Conservation (phyloP, 2,797 vertebrate species). For the Rhabdomys pumilio region DNA sequence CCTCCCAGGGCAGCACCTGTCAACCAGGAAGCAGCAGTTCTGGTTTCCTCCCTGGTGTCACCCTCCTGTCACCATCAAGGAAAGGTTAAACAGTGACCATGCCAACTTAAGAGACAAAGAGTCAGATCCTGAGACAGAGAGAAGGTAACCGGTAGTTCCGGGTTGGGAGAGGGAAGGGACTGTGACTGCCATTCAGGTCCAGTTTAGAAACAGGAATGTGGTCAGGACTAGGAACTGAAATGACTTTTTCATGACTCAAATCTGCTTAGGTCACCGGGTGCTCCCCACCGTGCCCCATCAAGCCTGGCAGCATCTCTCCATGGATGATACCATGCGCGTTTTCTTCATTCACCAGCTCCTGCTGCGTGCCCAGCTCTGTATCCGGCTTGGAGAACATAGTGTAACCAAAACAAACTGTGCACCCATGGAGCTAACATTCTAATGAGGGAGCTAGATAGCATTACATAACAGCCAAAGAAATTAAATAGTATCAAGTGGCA, state of each 20-base stretch:
- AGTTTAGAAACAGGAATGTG: neutral
- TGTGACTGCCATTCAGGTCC: neutral
- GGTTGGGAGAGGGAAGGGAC: neutral
- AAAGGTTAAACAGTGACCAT: neutral
- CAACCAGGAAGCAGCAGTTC: slow-evolving; percentile 60
- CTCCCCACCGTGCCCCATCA: neutral
- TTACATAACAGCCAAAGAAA: neutral
- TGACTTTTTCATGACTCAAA: slow-evolving; percentile 30
- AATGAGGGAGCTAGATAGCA: neutral
- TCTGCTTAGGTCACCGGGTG: neutral
- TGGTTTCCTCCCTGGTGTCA: slow-evolving; percentile 25
- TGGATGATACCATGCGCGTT: neutral
- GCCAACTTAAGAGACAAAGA: neutral
- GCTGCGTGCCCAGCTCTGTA: neutral
- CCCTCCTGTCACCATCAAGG: slow-evolving; percentile 24
- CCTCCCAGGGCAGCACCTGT: slow-evolving; percentile 33
- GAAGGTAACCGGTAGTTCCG: neutral
- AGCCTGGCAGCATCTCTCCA: neutral
- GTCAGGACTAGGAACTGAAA: neutral
- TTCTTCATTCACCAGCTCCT: neutral
- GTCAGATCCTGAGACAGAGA: neutral
- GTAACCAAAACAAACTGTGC: neutral
- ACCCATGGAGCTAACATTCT: neutral
- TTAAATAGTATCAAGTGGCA: neutral
- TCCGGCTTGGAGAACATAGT: neutral